Percentiles rank a stretch among this genome's conserved stretches.
Conservation (phyloP, 2,888 invertebrate species). For the Linnaemya tessellans region DNA sequence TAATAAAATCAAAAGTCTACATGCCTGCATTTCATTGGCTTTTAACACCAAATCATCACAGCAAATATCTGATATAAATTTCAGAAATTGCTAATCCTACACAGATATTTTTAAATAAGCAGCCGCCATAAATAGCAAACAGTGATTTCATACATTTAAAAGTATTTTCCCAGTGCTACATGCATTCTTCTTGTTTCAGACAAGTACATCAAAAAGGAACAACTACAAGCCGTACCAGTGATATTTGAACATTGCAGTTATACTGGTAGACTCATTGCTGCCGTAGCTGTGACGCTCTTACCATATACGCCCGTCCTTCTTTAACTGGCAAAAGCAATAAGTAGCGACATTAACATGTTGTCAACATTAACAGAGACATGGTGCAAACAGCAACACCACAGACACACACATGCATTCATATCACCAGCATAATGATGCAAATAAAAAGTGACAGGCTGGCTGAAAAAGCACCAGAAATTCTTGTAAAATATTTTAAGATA, state of each 20-base stretch:
- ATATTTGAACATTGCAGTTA: slow-evolving; percentile 37
- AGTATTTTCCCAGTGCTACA: not conserved
- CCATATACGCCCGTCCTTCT: slow-evolving; percentile 3
- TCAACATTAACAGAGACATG: slow-evolving; percentile 57
- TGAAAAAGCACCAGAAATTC: slow-evolving; percentile 45
- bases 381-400: slow-evolving; percentile 41
- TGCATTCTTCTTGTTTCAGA: slow-evolving; percentile 11
- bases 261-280: slow-evolving; percentile 13
- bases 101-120: too few species aligned
- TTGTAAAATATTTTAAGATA: slow-evolving; percentile 8
- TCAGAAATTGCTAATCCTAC: too few species aligned
- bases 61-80: too few species aligned
- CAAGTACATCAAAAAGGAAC: slow-evolving; percentile 7
- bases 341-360: slow-evolving; percentile 58
- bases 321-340: slow-evolving; percentile 43
- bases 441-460: slow-evolving; percentile 59
- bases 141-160: not conserved
- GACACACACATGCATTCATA: slow-evolving; percentile 12
- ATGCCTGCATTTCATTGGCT: too few species aligned
- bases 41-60: too few species aligned
- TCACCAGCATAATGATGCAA: slow-evolving; percentile 47
- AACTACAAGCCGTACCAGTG: slow-evolving; percentile 2
- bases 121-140: not conserved
- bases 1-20: too few species aligned
- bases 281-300: slow-evolving; percentile 33